Percentiles rank a stretch among this genome's conserved stretches.
These are phyloP conservation scores for Anoura caudifer DNA, from an alignment of 2,113 vertebrate species.

Conservation along the genomic window DNA sequence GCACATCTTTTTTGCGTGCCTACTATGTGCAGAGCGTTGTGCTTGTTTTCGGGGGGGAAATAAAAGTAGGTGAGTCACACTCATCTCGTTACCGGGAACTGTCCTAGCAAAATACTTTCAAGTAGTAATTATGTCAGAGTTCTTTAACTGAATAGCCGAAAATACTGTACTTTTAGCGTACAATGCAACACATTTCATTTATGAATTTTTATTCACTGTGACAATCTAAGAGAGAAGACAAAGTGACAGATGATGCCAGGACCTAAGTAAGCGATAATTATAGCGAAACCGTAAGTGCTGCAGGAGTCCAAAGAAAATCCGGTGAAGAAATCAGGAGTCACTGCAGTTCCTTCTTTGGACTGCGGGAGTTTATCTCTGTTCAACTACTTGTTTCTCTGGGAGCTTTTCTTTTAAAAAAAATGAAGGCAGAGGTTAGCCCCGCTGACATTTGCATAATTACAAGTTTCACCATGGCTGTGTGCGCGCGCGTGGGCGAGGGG, in stretches of 20 bases:
- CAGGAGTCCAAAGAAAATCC: background rate
- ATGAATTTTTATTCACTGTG: background rate
- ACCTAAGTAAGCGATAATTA: background rate
- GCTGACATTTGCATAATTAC: background rate
- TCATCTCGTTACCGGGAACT: background rate
- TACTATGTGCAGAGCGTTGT: background rate
- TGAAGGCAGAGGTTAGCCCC: background rate
- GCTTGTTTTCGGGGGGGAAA: background rate
- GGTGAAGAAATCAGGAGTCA: background rate
- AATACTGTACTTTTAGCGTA: background rate
- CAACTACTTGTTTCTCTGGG: background rate
- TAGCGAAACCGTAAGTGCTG: background rate
- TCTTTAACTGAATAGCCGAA: background rate
- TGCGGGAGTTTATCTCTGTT: background rate
- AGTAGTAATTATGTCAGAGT: background rate
- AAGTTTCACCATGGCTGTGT: background rate
- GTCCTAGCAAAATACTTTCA: background rate
- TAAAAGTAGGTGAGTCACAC: background rate
- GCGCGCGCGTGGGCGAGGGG: too few relatives aligned
- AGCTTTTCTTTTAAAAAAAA: background rate
- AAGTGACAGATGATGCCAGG: background rate
- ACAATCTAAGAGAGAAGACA: background rate
- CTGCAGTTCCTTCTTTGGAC: background rate
- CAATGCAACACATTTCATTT: background rate
- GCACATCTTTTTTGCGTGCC: background rate